These are phyloP conservation scores for Poecilia picta DNA, from an alignment of 2,797 vertebrate species.

Conservation along the genomic window DNA sequence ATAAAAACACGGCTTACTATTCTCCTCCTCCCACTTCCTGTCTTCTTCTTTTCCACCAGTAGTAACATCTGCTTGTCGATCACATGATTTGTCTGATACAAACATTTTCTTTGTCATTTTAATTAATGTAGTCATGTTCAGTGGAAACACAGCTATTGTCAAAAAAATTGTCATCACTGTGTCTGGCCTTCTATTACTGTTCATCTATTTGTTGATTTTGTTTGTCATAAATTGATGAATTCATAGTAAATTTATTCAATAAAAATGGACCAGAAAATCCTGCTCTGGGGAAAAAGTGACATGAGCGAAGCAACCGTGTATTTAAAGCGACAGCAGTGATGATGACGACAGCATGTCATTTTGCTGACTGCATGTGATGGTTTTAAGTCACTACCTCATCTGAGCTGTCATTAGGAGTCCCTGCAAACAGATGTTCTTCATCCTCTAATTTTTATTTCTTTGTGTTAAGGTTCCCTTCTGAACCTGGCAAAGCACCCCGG, in stretches of 20 bases:
- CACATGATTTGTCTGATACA: no score
- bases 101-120: no score
- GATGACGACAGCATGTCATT: constrained; percentile 70
- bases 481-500: constrained; percentile 98
- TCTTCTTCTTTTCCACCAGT: no score
- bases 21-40: no score
- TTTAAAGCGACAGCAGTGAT: constrained; percentile 62
- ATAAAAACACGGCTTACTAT: no score
- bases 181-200: no score
- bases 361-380: constrained; percentile 70
- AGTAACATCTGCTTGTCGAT: no score
- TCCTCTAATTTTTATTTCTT: background rate
- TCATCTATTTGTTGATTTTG: background rate
- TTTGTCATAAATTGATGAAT: background rate
- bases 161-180: no score
- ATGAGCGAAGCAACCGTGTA: background rate
- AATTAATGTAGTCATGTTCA: no score
- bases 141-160: no score
- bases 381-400: constrained; percentile 95
- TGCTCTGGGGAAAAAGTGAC: background rate
- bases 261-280: background rate
- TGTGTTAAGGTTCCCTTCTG: constrained; percentile 87
- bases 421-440: rapidly evolving
- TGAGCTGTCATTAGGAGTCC: constrained; percentile 76
- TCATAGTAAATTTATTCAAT: background rate